Evolutionary conservation across 2,888 invertebrate species (phyloP).

Genomic region (Amphimallon solstitiale): DNA sequence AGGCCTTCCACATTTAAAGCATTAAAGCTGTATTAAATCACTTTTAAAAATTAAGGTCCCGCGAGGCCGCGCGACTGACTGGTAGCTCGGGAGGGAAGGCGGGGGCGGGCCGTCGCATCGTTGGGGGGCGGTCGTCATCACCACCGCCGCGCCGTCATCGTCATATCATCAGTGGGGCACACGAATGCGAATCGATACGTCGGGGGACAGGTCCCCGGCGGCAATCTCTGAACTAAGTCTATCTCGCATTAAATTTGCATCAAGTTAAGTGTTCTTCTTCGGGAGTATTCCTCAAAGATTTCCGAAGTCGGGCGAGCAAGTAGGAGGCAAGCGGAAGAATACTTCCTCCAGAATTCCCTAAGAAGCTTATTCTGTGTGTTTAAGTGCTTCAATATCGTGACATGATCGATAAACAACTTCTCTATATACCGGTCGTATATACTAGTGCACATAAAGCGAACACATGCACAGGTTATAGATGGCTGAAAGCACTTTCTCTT

Average conservation of each 20-base stretch:
- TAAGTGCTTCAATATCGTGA: conserved; percentile 62
- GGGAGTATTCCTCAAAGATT: conserved; percentile 55
- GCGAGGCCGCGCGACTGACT: background rate
- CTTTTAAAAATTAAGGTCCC: conserved; percentile 47
- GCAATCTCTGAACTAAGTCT: conserved; percentile 52
- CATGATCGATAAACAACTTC: conserved; percentile 60
- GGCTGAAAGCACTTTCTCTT: conserved; percentile 22
- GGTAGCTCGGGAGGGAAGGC: background rate
- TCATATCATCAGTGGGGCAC: conserved; percentile 27
- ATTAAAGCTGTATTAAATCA: conserved; percentile 44
- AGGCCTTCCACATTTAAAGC: conserved; percentile 42
- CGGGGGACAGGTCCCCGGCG: conserved; percentile 46
- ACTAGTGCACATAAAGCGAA: background rate
- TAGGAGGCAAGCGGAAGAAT: conserved; percentile 51
- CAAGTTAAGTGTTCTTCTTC: conserved; percentile 62
- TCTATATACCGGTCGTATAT: conserved; percentile 42
- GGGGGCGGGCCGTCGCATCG: background rate
- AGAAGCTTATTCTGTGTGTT: conserved; percentile 61
- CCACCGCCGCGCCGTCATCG: conserved; percentile 20
- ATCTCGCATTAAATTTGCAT: conserved; percentile 65
- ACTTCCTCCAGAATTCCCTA: conserved; percentile 61
- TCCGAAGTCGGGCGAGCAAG: conserved; percentile 54
- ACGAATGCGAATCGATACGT: conserved; percentile 45
- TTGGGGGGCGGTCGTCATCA: background rate
- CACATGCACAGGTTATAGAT: conserved; percentile 3